phyloP scores from a whole-genome alignment of 1,140 invertebrate genomes.

The Lepidotrigona ventralis region DNA sequence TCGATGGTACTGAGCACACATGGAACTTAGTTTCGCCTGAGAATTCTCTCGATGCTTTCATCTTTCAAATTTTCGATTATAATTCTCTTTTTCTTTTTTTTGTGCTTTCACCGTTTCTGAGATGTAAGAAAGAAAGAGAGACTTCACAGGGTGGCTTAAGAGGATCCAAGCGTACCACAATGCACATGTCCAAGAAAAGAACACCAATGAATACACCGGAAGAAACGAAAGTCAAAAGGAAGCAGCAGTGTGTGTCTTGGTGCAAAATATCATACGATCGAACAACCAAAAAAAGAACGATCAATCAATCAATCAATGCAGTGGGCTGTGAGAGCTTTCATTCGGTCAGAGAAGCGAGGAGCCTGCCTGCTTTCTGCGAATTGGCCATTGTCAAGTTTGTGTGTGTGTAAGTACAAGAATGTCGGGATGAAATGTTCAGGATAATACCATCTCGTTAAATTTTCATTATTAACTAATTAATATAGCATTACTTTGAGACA shows the following conservation, averaged over 20 bases:
- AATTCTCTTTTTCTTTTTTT: no score
- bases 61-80: background rate
- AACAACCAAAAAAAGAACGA: conserved; percentile 44
- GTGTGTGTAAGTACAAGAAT: background rate
- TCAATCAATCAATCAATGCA: conserved; percentile 5
- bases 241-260: conserved; percentile 44
- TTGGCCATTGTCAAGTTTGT: conserved; percentile 13
- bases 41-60: conserved; percentile 34
- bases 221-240: conserved; percentile 58
- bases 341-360: conserved; percentile 21
- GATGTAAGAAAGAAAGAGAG: conserved; percentile 23
- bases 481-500: no score
- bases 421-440: conserved; percentile 37
- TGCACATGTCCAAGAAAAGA: conserved; percentile 55
- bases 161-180: conserved; percentile 53
- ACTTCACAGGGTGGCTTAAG: conserved; percentile 14
- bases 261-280: conserved; percentile 50
- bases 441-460: background rate
- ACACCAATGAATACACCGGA: conserved; percentile 39
- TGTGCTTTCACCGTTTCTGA: no score
- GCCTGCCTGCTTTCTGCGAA: conserved; percentile 36
- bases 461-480: no score
- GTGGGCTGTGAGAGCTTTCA: background rate
- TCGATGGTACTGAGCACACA: conserved; percentile 24
- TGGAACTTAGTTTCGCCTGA: conserved; percentile 33